Evolutionary conservation across 2,113 vertebrate genomes (phyloP), one percentile per base, ranked within the genome.

Genomic region (Desmodus rotundus): DNA sequence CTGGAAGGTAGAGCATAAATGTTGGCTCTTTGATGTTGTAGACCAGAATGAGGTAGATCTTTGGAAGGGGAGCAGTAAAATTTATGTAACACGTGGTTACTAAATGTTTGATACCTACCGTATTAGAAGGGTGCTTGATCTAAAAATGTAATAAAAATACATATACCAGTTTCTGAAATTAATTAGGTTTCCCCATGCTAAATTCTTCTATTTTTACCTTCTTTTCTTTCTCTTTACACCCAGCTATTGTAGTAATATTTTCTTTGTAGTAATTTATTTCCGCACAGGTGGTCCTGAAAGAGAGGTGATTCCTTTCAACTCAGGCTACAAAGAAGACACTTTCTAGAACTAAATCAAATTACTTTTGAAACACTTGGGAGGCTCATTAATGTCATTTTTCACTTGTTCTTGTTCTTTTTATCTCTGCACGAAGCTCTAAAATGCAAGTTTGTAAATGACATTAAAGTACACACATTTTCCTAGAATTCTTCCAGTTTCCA

Each of bases 261-360:
- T 45, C 8, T n/a, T 77, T 47, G 43, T 26, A 43, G 24, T 73
- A 73, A 36, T 52, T 85, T 63, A 41, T 22, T 89, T 95, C 52
- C 4, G 45, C 65, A 41, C 9, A 65, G 16, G 22, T 88, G 28
- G 4, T 80, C 16, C 31, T 84, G 73, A 85, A 80, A 81, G 36
- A 83, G 26, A 50, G 12, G 2, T 84, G 56, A 45, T 68, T 80
- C 5, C 22, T 50, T 87, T 91, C 45, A 84, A 54, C 11, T 56
- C 1, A 77, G 19, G 19, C 45, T 63, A 28, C 80, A 91, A 70
- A 82, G 47, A 88, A 78, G 47, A 43, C 2, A 90, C 43, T 81
- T 68, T 38, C 41, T 65, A 28, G n/a, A 88, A 91, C 3, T 38
- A 77, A 91, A 76, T 89, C 41, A 76, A 85, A 58, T 45, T 87